Percentiles rank a stretch among this genome's conserved stretches.
phyloP scores from a whole-genome alignment of 2,113 vertebrate species.

The Harpagus bidentatus region DNA sequence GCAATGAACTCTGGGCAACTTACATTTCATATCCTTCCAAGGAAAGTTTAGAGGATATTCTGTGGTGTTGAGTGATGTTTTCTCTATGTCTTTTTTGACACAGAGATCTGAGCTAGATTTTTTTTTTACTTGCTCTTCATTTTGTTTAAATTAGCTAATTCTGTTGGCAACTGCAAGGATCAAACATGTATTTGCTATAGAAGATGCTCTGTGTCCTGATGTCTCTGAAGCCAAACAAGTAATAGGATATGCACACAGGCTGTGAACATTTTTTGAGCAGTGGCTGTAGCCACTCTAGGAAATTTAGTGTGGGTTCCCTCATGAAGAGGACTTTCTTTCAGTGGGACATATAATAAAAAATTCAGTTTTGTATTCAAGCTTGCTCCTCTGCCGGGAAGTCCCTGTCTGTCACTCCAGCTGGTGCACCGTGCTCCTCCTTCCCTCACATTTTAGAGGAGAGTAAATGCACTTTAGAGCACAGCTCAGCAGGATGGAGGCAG shows the following conservation, averaged over 20 bases:
- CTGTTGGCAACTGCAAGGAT: not conserved
- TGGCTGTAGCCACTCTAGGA: not conserved
- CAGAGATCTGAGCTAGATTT: not conserved
- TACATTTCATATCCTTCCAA: not conserved
- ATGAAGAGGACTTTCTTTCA: not conserved
- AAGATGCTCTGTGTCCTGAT: not conserved
- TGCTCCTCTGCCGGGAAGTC: not conserved
- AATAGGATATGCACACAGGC: not conserved
- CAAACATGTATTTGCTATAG: not conserved
- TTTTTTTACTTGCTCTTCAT: not conserved
- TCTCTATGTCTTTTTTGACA: not conserved
- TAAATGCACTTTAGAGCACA: not conserved
- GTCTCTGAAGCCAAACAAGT: not conserved
- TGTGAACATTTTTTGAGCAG: not conserved
- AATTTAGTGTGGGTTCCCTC: not conserved
- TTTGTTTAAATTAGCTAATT: constrained; percentile 6
- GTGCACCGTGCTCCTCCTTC: not conserved
- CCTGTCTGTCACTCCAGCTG: not conserved
- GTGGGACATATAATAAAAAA: not conserved
- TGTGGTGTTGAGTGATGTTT: not conserved
- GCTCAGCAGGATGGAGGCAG: not conserved
- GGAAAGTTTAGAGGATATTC: not conserved
- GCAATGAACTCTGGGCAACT: not conserved
- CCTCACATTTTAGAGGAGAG: not conserved
- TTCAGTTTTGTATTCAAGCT: not conserved